Evolutionary conservation across 30 jellyfish, hydroid and myxozoan species (phyloP).

Genomic region (Aurelia sp.): DNA sequence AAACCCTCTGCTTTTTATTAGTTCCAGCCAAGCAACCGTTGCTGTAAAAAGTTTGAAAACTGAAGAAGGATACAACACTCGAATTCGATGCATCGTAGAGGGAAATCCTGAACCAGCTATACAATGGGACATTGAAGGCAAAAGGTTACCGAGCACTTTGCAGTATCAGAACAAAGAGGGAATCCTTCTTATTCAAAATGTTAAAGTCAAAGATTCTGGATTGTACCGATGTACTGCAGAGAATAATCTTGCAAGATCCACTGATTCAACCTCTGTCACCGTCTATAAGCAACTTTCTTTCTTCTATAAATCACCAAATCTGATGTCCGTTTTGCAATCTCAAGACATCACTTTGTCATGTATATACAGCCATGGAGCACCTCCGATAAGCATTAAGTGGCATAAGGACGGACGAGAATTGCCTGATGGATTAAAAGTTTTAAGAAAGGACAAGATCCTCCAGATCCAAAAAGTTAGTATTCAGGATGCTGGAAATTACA

Average conservation of each 20-base stretch:
- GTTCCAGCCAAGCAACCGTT: conserved; percentile 46
- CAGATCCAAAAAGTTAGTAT: background rate
- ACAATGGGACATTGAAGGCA: conserved; percentile 1
- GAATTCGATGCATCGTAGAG: conserved; percentile 27
- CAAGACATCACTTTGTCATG: conserved; percentile 8
- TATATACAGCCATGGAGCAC: conserved; percentile 10
- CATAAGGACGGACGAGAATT: conserved; percentile 5
- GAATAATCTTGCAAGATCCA: conserved; percentile 9
- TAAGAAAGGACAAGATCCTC: background rate
- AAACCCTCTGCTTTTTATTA: background rate
- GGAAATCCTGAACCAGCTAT: conserved; percentile 27
- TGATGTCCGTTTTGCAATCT: background rate
- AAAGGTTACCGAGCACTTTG: background rate
- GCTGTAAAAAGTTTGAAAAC: conserved; percentile 3
- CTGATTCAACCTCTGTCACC: background rate
- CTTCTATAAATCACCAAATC: background rate
- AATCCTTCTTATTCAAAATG: background rate
- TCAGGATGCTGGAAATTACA: conserved; percentile 9
- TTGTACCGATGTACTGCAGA: conserved; percentile 39
- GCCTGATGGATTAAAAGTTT: background rate
- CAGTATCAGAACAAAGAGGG: background rate
- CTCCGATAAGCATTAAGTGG: conserved; percentile 23
- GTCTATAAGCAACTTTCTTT: conserved; percentile 15
- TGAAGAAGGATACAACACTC: conserved; percentile 30
- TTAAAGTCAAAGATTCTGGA: conserved; percentile 18